Conservation (phyloP, 2,113 vertebrate genomes). For the Callipepla californica region DNA sequence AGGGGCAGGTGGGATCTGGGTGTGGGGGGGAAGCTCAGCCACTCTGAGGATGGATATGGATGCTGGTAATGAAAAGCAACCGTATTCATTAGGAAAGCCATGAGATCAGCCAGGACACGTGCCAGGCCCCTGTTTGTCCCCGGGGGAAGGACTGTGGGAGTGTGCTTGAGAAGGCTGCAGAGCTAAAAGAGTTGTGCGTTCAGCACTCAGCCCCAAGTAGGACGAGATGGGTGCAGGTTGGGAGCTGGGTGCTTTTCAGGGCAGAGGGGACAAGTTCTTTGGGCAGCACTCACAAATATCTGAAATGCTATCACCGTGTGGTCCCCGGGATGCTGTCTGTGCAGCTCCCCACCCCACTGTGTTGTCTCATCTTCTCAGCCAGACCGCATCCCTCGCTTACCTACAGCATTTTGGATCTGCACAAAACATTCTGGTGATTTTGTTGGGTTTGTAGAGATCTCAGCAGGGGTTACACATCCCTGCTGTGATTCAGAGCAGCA, state of each 20-base stretch:
- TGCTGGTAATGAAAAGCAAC: constrained; percentile 33
- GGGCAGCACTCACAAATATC: neutral
- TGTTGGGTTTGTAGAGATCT: neutral
- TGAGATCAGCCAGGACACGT: neutral
- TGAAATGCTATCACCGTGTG: accelerated
- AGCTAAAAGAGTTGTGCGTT: neutral
- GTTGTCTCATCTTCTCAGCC: accelerated
- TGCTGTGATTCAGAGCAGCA: neutral
- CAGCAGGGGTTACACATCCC: neutral
- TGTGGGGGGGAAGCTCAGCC: neutral
- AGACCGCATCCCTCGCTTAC: neutral
- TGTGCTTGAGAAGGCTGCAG: neutral
- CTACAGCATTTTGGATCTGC: neutral
- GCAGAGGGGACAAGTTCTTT: neutral
- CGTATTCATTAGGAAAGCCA: neutral
- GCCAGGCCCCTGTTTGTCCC: neutral
- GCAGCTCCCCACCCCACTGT: neutral
- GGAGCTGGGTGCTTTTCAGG: neutral
- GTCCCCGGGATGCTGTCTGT: neutral
- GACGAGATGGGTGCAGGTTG: neutral
- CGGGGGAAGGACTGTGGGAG: neutral
- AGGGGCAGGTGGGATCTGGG: neutral
- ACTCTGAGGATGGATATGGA: neutral
- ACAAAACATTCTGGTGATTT: neutral
- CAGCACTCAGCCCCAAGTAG: neutral